Percentiles rank a stretch among this genome's conserved stretches.
These are phyloP conservation scores for Prunella strophiata DNA, from an alignment of 2,797 vertebrate species.

Conservation along the genomic window DNA sequence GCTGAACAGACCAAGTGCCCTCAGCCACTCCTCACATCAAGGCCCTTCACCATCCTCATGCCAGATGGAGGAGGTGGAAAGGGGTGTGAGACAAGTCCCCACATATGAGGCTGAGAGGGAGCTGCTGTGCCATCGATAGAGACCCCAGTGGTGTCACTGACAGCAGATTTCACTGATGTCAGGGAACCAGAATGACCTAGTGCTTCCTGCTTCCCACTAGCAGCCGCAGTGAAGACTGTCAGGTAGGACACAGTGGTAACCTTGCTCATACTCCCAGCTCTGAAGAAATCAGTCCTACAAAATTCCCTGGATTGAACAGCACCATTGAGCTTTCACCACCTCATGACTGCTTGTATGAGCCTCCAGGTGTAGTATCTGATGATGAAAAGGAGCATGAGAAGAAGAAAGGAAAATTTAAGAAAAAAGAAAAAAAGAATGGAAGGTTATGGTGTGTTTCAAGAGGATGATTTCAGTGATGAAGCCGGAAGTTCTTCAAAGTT, in stretches of 20 bases:
- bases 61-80: neutral
- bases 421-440: conserved; percentile 94
- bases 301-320: conserved; percentile 90
- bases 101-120: accelerated
- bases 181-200: conserved; percentile 87
- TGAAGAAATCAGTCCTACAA: conserved; percentile 93
- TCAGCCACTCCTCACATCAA: neutral
- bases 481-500: conserved; percentile 93
- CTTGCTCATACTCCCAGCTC: conserved; percentile 90
- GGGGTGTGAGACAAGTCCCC: neutral
- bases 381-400: conserved; percentile 92
- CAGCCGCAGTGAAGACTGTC: conserved; percentile 88
- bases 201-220: conserved; percentile 93
- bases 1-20: neutral
- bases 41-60: accelerated
- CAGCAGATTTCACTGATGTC: conserved; percentile 65
- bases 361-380: conserved; percentile 84
- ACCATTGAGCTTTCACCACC: conserved; percentile 87
- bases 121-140: neutral
- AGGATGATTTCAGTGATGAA: conserved; percentile 92
- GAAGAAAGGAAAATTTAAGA: conserved; percentile 97
- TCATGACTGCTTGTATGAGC: conserved; percentile 87
- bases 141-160: conserved; percentile 73
- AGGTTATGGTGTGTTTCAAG: conserved; percentile 92
- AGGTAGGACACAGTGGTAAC: conserved; percentile 86